A percentile compares a stretch with the other conserved stretches of the same genome.
Evolutionary conservation across 2,797 vertebrate genomes (phyloP).

Genomic region (Acanthurus leucopareius): DNA sequence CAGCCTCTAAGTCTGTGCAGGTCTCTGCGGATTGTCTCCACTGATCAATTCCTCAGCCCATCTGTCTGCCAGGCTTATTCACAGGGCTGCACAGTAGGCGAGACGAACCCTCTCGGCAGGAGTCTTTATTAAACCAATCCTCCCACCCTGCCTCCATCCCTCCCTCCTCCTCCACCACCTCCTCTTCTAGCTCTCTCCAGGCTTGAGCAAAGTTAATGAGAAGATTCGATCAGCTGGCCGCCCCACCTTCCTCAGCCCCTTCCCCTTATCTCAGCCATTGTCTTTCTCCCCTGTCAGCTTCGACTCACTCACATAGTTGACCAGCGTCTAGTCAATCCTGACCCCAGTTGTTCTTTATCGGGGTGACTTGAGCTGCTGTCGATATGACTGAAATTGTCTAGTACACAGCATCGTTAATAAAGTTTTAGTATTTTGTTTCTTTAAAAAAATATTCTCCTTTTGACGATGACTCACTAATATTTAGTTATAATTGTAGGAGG

Average conservation of each 20-base stretch:
- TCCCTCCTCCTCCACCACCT: slow-evolving; percentile 29
- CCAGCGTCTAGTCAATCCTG: slow-evolving; percentile 14
- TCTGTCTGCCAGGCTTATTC: slow-evolving; percentile 75
- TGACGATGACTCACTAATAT: too few species aligned
- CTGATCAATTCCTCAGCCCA: slow-evolving; percentile 77
- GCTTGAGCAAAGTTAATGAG: slow-evolving; percentile 79
- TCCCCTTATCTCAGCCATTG: slow-evolving; percentile 40
- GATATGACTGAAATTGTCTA: too few species aligned
- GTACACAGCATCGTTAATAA: too few species aligned
- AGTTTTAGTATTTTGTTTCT: too few species aligned
- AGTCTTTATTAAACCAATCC: slow-evolving; percentile 82
- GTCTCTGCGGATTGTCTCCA: slow-evolving; percentile 61
- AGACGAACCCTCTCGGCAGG: slow-evolving; percentile 64
- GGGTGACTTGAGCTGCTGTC: too few species aligned
- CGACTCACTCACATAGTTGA: slow-evolving; percentile 41
- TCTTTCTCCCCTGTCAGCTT: slow-evolving; percentile 37
- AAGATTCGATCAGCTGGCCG: slow-evolving; percentile 77
- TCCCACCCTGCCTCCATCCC: neutral
- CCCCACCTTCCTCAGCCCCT: slow-evolving; percentile 36
- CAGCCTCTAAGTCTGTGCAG: slow-evolving; percentile 45
- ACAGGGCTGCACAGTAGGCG: slow-evolving; percentile 57
- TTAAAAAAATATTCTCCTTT: too few species aligned
- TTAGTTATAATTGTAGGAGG: too few species aligned
- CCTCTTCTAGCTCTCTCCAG: slow-evolving; percentile 63
- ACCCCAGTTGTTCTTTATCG: neutral